These are phyloP conservation scores for Manis javanica DNA, from an alignment of 2,797 vertebrate species.

Conservation along the genomic window DNA sequence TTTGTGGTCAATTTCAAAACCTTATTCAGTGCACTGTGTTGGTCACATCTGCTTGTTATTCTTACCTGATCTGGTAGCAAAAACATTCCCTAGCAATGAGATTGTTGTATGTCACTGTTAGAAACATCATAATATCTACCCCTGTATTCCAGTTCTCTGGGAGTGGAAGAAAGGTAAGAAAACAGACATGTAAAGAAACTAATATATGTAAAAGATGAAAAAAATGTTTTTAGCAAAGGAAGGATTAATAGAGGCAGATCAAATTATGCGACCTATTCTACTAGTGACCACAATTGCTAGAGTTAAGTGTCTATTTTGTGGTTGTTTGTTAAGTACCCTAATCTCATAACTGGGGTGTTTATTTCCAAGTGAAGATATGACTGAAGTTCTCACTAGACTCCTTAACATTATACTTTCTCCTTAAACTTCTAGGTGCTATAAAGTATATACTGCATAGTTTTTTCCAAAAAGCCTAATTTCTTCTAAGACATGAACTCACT, in stretches of 20 bases:
- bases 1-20: not conserved
- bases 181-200: not conserved
- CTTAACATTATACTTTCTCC: not conserved
- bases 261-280: not conserved
- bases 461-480: not conserved
- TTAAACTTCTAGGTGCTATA: not conserved
- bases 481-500: not conserved
- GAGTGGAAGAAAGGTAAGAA: not conserved
- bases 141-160: not conserved
- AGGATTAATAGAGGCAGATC: not conserved
- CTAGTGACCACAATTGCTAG: not conserved
- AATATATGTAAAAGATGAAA: constrained; percentile 14
- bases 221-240: not conserved
- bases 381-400: not conserved
- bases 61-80: not conserved
- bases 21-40: not conserved
- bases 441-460: not conserved
- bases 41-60: not conserved
- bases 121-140: not conserved
- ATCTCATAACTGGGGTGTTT: not conserved
- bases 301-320: not conserved
- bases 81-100: not conserved
- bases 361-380: not conserved
- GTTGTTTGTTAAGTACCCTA: not conserved
- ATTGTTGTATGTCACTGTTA: not conserved